Conservation (phyloP, 1,140 invertebrate genomes). For the Aphelenchoides avenae region DNA sequence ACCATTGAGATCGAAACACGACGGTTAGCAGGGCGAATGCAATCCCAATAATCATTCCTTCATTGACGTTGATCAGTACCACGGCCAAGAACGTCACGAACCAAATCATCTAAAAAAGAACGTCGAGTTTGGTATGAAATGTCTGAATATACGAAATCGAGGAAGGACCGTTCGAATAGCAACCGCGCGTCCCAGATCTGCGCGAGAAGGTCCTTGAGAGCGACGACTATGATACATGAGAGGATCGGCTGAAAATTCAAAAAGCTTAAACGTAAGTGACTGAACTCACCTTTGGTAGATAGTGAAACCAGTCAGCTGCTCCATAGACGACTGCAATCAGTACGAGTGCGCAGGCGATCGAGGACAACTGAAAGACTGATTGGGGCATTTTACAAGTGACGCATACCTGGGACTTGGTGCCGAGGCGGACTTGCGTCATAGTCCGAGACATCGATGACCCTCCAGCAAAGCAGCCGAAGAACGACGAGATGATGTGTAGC, state of each 20-base stretch:
- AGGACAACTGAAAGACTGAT: too few species aligned
- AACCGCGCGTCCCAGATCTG: slow-evolving; percentile 60
- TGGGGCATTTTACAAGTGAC: too few species aligned
- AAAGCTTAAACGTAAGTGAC: slow-evolving; percentile 8
- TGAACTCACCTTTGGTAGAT: slow-evolving; percentile 61
- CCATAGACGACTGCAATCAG: slow-evolving; percentile 61
- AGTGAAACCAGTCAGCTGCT: slow-evolving; percentile 60
- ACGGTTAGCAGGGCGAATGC: slow-evolving; percentile 62
- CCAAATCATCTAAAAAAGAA: slow-evolving; percentile 60
- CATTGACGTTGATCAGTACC: slow-evolving; percentile 62
- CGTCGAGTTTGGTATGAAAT: neutral
- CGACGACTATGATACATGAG: slow-evolving; percentile 61
- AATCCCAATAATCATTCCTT: slow-evolving; percentile 61
- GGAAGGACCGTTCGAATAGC: slow-evolving; percentile 59
- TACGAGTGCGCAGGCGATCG: slow-evolving; percentile 59
- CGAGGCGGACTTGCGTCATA: slow-evolving; percentile 61
- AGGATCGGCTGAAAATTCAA: slow-evolving; percentile 60
- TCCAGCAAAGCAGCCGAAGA: slow-evolving; percentile 61
- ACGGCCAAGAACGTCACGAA: slow-evolving; percentile 61
- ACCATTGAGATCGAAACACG: slow-evolving; percentile 61
- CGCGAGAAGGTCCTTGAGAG: slow-evolving; percentile 61
- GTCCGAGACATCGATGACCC: slow-evolving; percentile 62
- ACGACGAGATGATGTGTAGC: slow-evolving; percentile 60
- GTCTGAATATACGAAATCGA: slow-evolving; percentile 64
- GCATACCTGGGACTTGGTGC: slow-evolving; percentile 61